These are phyloP conservation scores for Rhingia campestris DNA, from an alignment of 2,888 invertebrate genomes.

Conservation along the genomic window DNA sequence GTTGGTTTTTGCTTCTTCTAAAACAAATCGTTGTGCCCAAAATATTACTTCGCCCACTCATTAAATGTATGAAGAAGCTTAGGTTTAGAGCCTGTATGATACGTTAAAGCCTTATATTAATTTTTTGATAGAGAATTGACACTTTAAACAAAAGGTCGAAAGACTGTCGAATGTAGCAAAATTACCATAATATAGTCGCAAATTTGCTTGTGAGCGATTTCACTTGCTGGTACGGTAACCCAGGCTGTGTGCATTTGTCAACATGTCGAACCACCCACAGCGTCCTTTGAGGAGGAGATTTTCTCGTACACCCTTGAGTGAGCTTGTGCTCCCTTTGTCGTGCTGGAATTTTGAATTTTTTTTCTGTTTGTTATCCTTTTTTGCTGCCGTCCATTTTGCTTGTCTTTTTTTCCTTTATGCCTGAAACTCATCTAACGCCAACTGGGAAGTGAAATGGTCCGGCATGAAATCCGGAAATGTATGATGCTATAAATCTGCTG, in stretches of 20 bases:
- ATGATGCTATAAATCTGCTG: slow-evolving; percentile 60
- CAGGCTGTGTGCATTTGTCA: slow-evolving; percentile 47
- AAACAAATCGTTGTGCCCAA: too few relatives aligned
- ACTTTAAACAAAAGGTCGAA: too few relatives aligned
- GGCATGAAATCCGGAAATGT: slow-evolving; percentile 58
- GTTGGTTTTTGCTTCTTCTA: too few relatives aligned
- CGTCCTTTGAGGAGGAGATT: slow-evolving; percentile 40
- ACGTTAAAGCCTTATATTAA: too few relatives aligned
- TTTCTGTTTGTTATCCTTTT: slow-evolving; percentile 24
- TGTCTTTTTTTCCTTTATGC: background rate
- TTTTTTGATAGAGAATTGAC: too few relatives aligned
- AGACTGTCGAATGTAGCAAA: too few relatives aligned
- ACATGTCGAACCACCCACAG: slow-evolving; percentile 55
- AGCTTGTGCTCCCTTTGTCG: background rate
- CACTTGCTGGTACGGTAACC: too few relatives aligned
- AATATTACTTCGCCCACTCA: too few relatives aligned
- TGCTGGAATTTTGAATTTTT: slow-evolving; percentile 18
- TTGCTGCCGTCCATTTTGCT: background rate
- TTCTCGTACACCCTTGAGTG: slow-evolving; percentile 43
- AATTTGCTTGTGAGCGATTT: too few relatives aligned
- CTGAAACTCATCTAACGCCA: slow-evolving; percentile 23
- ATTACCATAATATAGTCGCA: too few relatives aligned
- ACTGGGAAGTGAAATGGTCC: slow-evolving; percentile 6
- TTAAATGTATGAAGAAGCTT: too few relatives aligned
- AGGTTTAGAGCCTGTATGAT: too few relatives aligned